Evolutionary conservation across 2,888 invertebrate genomes (phyloP).

Genomic region (Sphinx pinastri): DNA sequence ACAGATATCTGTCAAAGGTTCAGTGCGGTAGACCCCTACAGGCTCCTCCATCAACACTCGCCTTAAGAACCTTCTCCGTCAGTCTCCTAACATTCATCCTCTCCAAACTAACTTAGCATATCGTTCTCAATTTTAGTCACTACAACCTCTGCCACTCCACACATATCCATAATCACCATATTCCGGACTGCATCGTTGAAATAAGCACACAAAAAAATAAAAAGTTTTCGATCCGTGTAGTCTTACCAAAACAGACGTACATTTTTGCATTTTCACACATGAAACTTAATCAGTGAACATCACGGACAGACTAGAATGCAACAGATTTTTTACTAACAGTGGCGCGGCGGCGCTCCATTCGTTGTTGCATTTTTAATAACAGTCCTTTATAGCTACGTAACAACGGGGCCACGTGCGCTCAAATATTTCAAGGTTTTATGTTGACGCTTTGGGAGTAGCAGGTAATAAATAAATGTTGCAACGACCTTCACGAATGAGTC

Average conservation of each 20-base stretch:
- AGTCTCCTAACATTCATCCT: too few relatives aligned
- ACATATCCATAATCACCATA: too few relatives aligned
- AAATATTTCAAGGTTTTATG: slow-evolving; percentile 19
- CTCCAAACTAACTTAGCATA: too few relatives aligned
- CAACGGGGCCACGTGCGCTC: neutral
- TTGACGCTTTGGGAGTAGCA: slow-evolving; percentile 12
- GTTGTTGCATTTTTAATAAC: slow-evolving; percentile 20
- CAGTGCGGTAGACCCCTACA: too few relatives aligned
- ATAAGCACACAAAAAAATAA: neutral
- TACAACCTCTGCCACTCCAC: too few relatives aligned
- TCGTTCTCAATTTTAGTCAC: too few relatives aligned
- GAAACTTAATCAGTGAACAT: slow-evolving; percentile 12
- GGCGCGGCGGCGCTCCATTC: neutral
- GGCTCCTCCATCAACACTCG: too few relatives aligned
- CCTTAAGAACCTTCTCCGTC: too few relatives aligned
- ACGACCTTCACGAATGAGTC: slow-evolving; percentile 10
- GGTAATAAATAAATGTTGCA: slow-evolving; percentile 14
- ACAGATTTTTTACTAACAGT: slow-evolving; percentile 17
- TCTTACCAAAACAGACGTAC: neutral
- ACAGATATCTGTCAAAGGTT: too few relatives aligned
- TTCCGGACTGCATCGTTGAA: too few relatives aligned
- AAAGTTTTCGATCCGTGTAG: neutral
- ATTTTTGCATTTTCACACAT: slow-evolving; percentile 18
- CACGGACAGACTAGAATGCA: slow-evolving; percentile 21
- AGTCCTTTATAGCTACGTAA: slow-evolving; percentile 19